Conservation (phyloP, 2,888 invertebrate genomes). For the Labia minor region DNA sequence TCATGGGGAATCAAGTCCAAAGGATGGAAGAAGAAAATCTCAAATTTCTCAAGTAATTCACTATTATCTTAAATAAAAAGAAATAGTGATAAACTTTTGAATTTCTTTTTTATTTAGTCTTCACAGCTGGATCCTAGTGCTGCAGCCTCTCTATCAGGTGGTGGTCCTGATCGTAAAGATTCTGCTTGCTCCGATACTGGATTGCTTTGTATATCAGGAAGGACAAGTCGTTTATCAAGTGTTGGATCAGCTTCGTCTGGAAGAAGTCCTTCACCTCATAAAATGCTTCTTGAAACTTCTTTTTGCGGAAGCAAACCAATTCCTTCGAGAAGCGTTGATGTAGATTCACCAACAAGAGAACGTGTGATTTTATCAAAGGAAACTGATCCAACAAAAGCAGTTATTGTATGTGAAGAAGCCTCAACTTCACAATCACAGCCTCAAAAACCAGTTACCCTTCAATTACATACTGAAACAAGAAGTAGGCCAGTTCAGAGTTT, state of each 20-base stretch:
- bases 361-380: conserved; percentile 22
- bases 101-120: not conserved
- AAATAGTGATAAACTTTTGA: too few relatives aligned
- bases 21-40: conserved; percentile 33
- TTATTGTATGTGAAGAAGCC: conserved; percentile 14
- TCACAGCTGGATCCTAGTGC: conserved; percentile 20
- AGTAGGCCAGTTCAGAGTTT: conserved; percentile 22
- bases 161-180: conserved; percentile 29
- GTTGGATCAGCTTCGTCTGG: conserved; percentile 43
- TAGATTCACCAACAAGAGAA: conserved; percentile 27
- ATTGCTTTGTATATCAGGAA: conserved; percentile 60
- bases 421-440: conserved; percentile 16
- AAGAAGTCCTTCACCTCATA: conserved; percentile 68
- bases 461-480: conserved; percentile 22
- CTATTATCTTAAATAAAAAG: conserved; percentile 22
- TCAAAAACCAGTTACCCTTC: conserved; percentile 24
- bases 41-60: conserved; percentile 18
- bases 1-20: conserved; percentile 48
- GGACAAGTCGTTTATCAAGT: conserved; percentile 71
- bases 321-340: conserved; percentile 32
- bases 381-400: conserved; percentile 20
- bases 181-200: conserved; percentile 50
- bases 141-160: conserved; percentile 17
- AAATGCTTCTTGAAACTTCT: conserved; percentile 78
- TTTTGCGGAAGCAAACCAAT: conserved; percentile 75